phyloP scores from a whole-genome alignment of 1,140 invertebrate genomes.

The Eufriesea mexicana region DNA sequence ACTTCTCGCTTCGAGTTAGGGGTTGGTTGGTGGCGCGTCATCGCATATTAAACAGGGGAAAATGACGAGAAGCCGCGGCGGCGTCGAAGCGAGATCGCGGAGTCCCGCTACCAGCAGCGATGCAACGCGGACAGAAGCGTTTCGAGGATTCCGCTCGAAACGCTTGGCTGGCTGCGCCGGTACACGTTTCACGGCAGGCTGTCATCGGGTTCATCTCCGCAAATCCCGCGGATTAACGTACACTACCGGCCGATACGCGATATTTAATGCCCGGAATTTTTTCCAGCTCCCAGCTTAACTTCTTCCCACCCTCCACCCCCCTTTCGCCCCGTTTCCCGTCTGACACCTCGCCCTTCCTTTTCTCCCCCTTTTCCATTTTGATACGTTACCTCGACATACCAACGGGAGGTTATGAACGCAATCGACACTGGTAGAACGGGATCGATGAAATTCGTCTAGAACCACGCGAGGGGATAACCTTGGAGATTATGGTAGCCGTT shows the following conservation, averaged over 20 bases:
- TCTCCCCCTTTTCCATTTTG: no score
- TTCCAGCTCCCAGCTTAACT: not conserved
- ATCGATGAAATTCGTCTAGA: not conserved
- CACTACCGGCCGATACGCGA: not conserved
- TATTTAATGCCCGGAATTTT: constrained; percentile 21
- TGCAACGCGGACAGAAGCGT: constrained; percentile 21
- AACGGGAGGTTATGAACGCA: not conserved
- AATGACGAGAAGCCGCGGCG: constrained; percentile 27
- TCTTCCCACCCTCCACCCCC: not conserved
- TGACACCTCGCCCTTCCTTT: no score
- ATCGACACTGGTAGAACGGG: not conserved
- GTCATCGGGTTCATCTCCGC: constrained; percentile 45
- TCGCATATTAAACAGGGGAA: constrained; percentile 45
- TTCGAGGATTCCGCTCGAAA: constrained; percentile 22
- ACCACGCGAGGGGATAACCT: no score
- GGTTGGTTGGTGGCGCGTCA: constrained; percentile 29
- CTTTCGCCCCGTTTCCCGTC: not conserved
- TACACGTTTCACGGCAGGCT: not conserved
- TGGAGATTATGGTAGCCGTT: no score
- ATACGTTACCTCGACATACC: not conserved
- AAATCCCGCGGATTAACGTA: constrained; percentile 40
- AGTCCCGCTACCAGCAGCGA: not conserved
- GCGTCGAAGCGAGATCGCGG: not conserved
- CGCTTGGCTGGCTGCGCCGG: constrained; percentile 19
- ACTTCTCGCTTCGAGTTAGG: constrained; percentile 28